Evolutionary conservation across 2,888 invertebrate genomes (phyloP), one percentile per base, ranked within the genome.

Genomic region (Drosophila pseudotakahashii): DNA sequence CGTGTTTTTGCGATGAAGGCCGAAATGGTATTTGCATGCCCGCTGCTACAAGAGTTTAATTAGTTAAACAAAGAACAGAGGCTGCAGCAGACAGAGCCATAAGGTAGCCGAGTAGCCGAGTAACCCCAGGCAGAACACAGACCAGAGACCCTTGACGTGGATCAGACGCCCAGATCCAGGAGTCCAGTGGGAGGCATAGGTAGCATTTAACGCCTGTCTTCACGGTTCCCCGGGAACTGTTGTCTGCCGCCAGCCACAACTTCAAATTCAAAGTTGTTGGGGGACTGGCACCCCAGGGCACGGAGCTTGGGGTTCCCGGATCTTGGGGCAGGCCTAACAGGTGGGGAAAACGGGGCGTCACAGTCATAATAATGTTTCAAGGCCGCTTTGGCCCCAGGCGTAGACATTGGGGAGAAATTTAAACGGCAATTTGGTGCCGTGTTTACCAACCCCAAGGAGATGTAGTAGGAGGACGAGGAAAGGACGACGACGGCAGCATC

Each of bases 351-450:
- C 5, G 59, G 34, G 50, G 32, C 52, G 53, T 52, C 75, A 79
- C 83, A 86, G 79, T 83, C 87, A 75, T 74, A 82, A 88, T 88
- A 86, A 84, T 82, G 87, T 72, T 86, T 84, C 84, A 84, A 88
- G 84, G 84, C 79, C 84, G 79, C 75, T 64, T 70, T 61, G 72
- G 67, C 78, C 61, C 66, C 68, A 62, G 75, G 52, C 60, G 64
- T 62, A 57, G 57, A 76, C 81, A 73, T 72, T 82, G 75, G 86
- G 87, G 75, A 77, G 84, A 83, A 88, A 84, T 88, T 84, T 88
- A 84, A 84, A 86, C 88, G 84, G 88, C 84, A 88, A 84, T 88
- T 84, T 83, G 85, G 88, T 71, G 81, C 84, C 79, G 76, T 88
- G 86, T 88, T 88, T 88, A 81, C 80, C 88, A 84, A 81, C 88